These are phyloP conservation scores for Volucella inflata DNA, from an alignment of 2,888 invertebrate species.

Conservation along the genomic window DNA sequence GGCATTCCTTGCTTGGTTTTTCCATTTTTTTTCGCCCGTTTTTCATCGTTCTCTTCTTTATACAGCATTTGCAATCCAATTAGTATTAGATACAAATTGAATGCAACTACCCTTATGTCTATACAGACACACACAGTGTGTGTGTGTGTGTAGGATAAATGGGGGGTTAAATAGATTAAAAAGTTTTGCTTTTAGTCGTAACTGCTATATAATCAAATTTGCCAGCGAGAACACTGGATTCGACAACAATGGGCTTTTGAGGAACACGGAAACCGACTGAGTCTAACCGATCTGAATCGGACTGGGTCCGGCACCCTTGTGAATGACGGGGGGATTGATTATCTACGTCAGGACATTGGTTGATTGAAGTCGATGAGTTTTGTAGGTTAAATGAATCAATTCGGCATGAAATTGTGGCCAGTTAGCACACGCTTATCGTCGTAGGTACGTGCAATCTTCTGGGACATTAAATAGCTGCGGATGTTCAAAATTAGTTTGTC, in stretches of 20 bases:
- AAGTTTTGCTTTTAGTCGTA: constrained; percentile 60
- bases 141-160: background rate
- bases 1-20: constrained; percentile 23
- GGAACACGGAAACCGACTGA: too few species aligned
- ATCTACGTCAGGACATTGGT: constrained; percentile 43
- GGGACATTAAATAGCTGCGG: background rate
- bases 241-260: background rate
- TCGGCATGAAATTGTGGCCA: constrained; percentile 59
- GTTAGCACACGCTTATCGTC: constrained; percentile 25
- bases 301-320: constrained; percentile 19
- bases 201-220: constrained; percentile 69
- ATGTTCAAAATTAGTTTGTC: constrained; percentile 3
- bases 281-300: background rate
- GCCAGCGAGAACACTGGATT: constrained; percentile 9
- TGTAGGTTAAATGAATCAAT: constrained; percentile 55
- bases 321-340: constrained; percentile 24
- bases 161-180: constrained; percentile 62
- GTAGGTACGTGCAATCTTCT: background rate
- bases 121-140: constrained; percentile 2
- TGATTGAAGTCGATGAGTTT: constrained; percentile 28
- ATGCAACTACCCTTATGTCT: constrained; percentile 15
- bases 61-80: constrained; percentile 55
- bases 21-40: constrained; percentile 5
- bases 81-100: constrained; percentile 56
- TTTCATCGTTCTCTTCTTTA: background rate